Evolutionary conservation across 2,113 vertebrate genomes (phyloP).

Genomic region (Indicator maculatus): DNA sequence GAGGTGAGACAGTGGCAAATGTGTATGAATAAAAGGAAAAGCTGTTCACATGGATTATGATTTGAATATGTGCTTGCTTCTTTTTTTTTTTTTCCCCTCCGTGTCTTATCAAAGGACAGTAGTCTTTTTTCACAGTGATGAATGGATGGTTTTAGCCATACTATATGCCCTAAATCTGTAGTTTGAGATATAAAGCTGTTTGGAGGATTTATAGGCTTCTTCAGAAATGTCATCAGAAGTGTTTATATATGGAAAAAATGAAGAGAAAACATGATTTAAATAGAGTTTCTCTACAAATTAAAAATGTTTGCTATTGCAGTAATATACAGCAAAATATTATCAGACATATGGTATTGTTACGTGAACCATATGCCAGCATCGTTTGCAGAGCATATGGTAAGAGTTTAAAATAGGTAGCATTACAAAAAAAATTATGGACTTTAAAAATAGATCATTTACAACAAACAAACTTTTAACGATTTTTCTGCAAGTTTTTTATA

Average conservation of each 20-base stretch:
- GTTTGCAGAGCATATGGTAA: conserved; percentile 53
- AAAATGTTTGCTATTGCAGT: conserved; percentile 37
- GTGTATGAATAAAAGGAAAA: background rate
- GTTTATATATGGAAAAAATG: conserved; percentile 42
- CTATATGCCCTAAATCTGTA: background rate
- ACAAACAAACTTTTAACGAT: background rate
- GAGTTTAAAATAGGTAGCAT: conserved; percentile 58
- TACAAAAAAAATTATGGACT: conserved; percentile 42
- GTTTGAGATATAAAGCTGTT: background rate
- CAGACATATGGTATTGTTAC: conserved; percentile 60
- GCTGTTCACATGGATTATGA: background rate
- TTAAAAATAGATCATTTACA: conserved; percentile 28
- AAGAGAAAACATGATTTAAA: conserved; percentile 53
- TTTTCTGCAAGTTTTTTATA: background rate
- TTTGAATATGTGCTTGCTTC: background rate
- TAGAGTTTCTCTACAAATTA: conserved; percentile 27
- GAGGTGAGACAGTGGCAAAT: background rate
- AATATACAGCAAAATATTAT: conserved; percentile 51
- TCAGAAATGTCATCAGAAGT: conserved; percentile 30
- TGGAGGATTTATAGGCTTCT: background rate
- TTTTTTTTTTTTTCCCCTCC: background rate
- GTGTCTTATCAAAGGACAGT: background rate
- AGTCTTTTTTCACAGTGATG: background rate
- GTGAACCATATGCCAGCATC: conserved; percentile 57
- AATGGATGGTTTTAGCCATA: background rate